These are phyloP conservation scores for Antennarius striatus DNA, from an alignment of 2,113 vertebrate genomes.

Conservation along the genomic window DNA sequence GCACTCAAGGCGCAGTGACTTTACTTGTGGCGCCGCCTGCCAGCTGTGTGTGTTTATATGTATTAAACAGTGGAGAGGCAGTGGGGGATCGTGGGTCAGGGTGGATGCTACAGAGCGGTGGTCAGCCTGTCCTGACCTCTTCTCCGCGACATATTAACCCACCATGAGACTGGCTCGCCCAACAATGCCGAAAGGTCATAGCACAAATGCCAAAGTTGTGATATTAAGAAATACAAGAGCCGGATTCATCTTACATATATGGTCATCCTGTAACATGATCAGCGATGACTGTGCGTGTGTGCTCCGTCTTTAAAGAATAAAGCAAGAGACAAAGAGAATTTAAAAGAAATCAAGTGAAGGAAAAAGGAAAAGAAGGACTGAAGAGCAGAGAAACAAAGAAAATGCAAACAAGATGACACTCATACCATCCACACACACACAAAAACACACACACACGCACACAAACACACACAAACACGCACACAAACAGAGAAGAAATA, in stretches of 20 bases:
- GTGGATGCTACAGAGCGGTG: slow-evolving; percentile 20
- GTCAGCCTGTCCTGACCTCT: slow-evolving; percentile 52
- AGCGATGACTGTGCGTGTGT: slow-evolving; percentile 7
- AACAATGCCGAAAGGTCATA: slow-evolving; percentile 15
- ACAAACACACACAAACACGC: slow-evolving; percentile 17
- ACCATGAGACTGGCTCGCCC: slow-evolving; percentile 4
- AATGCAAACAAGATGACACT: slow-evolving; percentile 16
- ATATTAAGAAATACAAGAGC: slow-evolving; percentile 31
- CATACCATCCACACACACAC: background rate
- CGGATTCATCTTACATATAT: slow-evolving; percentile 20
- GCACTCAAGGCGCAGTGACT: slow-evolving; percentile 46
- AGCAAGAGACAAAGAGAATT: background rate
- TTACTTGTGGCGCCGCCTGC: slow-evolving; percentile 24
- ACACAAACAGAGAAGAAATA: slow-evolving; percentile 26
- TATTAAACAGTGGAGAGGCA: slow-evolving; percentile 23
- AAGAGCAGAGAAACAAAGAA: slow-evolving; percentile 4
- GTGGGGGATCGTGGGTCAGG: slow-evolving; percentile 56
- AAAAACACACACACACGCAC: slow-evolving; percentile 2
- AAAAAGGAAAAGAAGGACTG: background rate
- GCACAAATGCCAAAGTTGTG: slow-evolving; percentile 21
- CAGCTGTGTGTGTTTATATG: background rate
- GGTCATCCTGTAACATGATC: slow-evolving; percentile 17
- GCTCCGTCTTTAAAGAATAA: background rate
- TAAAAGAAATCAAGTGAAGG: background rate
- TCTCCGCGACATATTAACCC: slow-evolving; percentile 34